Evolutionary conservation across 2,797 vertebrate genomes (phyloP), one percentile per base, ranked within the genome.

Genomic region (Malurus leucopterus): DNA sequence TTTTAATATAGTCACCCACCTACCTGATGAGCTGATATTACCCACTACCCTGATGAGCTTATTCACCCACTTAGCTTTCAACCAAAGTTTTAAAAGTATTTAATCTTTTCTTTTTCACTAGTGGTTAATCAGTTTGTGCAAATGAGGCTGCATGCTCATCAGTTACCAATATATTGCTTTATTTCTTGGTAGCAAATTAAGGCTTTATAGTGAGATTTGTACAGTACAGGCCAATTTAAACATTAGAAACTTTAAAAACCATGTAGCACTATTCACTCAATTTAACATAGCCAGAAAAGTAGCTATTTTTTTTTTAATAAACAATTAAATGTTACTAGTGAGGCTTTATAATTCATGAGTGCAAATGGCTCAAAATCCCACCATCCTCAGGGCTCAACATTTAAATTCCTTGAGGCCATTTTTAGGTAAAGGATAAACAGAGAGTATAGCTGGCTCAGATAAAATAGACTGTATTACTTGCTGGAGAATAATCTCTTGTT

Each of bases 171-270:
- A 97, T 97, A 97, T 96, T 96, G 96, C 95, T 98, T 98, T 98
- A 98, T 98, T 98, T 97, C 96, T 97, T 84, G 95, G 96, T 97
- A 97, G 96, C 96, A 97, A 97, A 96, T 97, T 97, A 97, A 97
- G 97, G 97, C 96, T 96, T 97, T 97, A 97, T 94, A 96, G 94
- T 92, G 96, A 97, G 94, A 95, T 91, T 96, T 95, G 94, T 96
- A 97, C 95, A 97, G 96, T 96, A 96, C 94, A 93, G 93, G 94
- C 96, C 96, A 97, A 96, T 96, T 95, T 93, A 96, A 96, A 97
- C 97, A 96, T 95, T 36, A 97, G 92, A 95, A 90, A 94, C 92
- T 79, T 95, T 88, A 89, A 89, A 93, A 94, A 95, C 55, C 79
- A 84, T 34, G 62, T 95, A 96, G 65, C 90, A 89, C 86, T 96